A percentile compares a stretch with the other conserved stretches of the same genome.
Evolutionary conservation across 2,113 vertebrate genomes (phyloP).

Genomic region (Oceanodroma tethys): DNA sequence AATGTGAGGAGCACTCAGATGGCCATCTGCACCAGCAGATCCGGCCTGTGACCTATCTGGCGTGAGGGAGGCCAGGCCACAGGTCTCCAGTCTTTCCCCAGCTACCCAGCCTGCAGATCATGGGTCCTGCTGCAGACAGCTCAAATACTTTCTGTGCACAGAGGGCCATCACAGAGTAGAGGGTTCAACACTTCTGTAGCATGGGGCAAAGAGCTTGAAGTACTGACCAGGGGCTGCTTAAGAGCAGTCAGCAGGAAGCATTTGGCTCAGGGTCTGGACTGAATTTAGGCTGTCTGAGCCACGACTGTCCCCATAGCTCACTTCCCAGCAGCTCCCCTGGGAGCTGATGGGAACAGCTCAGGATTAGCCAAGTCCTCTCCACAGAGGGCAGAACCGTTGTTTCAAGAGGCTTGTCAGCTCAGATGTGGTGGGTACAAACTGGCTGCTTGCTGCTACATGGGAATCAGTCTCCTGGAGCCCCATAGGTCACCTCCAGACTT

Average conservation of each 20-base stretch:
- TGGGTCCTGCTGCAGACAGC: not conserved
- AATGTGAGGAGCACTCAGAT: not conserved
- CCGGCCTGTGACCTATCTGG: not conserved
- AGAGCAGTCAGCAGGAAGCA: not conserved
- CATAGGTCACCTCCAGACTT: slow-evolving; percentile 35
- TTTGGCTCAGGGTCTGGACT: not conserved
- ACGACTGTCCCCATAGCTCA: not conserved
- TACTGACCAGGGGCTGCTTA: not conserved
- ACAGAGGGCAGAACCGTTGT: not conserved
- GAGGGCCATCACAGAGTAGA: not conserved
- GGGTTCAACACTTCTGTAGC: not conserved
- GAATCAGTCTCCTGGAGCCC: not conserved
- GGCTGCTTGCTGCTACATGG: not conserved
- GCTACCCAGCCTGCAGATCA: not conserved
- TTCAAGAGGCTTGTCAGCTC: not conserved
- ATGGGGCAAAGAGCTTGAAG: not conserved
- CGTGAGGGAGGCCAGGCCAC: not conserved
- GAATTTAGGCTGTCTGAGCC: not conserved
- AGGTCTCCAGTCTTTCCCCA: not conserved
- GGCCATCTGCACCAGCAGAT: not conserved
- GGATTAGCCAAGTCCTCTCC: not conserved
- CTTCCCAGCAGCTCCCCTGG: not conserved
- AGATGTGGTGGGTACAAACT: not conserved
- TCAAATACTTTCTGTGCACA: not conserved
- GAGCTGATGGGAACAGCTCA: not conserved